Base-by-base conservation (phyloP, 1,140 invertebrate species). In the Manduca sexta region DNA sequence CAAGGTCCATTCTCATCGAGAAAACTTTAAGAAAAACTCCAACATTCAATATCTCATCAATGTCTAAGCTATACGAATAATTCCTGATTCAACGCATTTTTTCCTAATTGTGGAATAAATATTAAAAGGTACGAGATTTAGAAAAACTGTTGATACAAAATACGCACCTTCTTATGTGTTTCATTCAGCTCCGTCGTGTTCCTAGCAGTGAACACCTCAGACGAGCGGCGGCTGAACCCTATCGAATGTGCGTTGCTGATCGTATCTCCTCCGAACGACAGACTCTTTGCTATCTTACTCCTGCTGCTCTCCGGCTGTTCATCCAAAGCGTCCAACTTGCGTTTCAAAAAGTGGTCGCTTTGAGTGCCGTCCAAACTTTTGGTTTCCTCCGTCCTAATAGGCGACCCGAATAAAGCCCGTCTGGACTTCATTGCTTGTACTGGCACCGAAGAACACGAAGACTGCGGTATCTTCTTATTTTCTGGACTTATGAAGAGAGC, bases 401-500 rank as follows among this genome's bases (percentile, higher is more conserved):
- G 87, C 0, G 89, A 88, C 1, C 87, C 71, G 56, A 92, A 92
- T 3, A 92, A 55, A 0, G 88, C 88, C 12, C 90, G 72, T 58
- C 89, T 91, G 2, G 90, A 88, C 38, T 77, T 88, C 55, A 85
- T 72, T 0, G 69, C 72, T 42, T 76, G 64, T 16, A 64, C 64
- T n/a, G 79, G 78, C 0, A 77, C 77, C 0, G 77, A 86, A 0
- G 77, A 62, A 49, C 79, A 68, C 3, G 81, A 53, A n/a, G 55
- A 50, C 34, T 46, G 35, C 11, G 74, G 71, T 66, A 1, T 61
- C 40, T 8, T 87, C 84, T 17, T 63, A 21, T 79, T 67, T 44
- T 89, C 86, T 2, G 91, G 90, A 67, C 91, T 92, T 52, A 91
- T 86, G 52, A 92, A 92, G 0, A 92, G 60, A 0, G 91, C 90